Percentiles rank a stretch among this genome's conserved stretches.
Evolutionary conservation across 2,888 invertebrate genomes (phyloP).

Genomic region (Melieria omissa): DNA sequence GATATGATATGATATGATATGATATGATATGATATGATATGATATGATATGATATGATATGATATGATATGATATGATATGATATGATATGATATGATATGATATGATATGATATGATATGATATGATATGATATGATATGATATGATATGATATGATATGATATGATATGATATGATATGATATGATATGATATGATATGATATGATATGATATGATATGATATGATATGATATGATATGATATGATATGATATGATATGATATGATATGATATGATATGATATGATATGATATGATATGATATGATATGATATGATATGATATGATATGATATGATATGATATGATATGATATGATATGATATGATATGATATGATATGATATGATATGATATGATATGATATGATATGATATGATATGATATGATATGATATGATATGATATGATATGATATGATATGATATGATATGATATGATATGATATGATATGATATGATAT

Average conservation of each 20-base stretch:
- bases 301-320: neutral
- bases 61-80: neutral
- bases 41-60: slow-evolving; percentile 4
- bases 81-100: neutral
- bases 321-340: too few relatives aligned
- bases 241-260: too few relatives aligned
- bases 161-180: slow-evolving; percentile 4
- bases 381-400: slow-evolving; percentile 16
- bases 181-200: slow-evolving; percentile 18
- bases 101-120: slow-evolving; percentile 10
- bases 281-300: slow-evolving; percentile 2
- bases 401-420: neutral
- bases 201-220: neutral
- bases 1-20: too few relatives aligned
- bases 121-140: slow-evolving; percentile 18
- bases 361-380: too few relatives aligned
- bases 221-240: too few relatives aligned
- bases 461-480: slow-evolving; percentile 21
- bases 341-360: too few relatives aligned
- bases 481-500: neutral
- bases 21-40: too few relatives aligned
- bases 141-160: neutral
- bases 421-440: neutral
- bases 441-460: slow-evolving; percentile 16
- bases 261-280: slow-evolving; percentile 3